Evolutionary conservation across 1,140 invertebrate genomes (phyloP).

Genomic region (Sminthurinus signatus): DNA sequence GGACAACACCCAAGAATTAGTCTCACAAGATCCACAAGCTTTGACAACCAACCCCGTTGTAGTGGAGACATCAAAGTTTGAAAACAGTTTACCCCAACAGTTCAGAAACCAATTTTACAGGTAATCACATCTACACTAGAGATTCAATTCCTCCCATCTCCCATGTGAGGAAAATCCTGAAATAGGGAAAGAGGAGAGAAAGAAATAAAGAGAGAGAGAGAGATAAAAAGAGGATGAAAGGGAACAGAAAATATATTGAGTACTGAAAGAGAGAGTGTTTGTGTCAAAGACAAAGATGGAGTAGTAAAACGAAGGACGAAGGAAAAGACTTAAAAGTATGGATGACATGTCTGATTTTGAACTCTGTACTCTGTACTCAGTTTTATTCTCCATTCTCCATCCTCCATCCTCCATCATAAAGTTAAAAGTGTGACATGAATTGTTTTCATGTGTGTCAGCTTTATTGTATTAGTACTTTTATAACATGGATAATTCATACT

Average conservation of each 20-base stretch:
- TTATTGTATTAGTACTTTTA: no score
- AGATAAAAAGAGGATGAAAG: neutral
- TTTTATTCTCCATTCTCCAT: no score
- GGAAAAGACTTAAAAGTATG: no score
- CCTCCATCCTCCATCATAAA: no score
- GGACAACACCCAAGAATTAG: no score
- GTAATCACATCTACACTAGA: conserved; percentile 10
- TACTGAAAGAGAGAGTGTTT: neutral
- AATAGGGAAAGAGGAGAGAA: neutral
- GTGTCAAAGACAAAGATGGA: no score
- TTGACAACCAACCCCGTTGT: conserved; percentile 26
- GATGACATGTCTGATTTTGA: no score
- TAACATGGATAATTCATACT: no score
- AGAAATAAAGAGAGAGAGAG: neutral
- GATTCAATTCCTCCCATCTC: neutral
- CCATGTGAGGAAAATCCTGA: neutral
- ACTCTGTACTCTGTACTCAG: no score
- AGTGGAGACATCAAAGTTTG: conserved; percentile 17
- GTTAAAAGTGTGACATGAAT: no score
- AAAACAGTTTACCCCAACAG: conserved; percentile 21
- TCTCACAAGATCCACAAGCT: neutral
- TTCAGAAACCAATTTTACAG: conserved; percentile 36
- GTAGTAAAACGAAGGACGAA: no score
- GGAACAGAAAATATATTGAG: neutral
- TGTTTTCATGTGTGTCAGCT: no score